Percentiles rank a stretch among this genome's conserved stretches.
These are phyloP conservation scores for Trachelus iudaicus DNA, from an alignment of 2,888 invertebrate species.

Conservation along the genomic window DNA sequence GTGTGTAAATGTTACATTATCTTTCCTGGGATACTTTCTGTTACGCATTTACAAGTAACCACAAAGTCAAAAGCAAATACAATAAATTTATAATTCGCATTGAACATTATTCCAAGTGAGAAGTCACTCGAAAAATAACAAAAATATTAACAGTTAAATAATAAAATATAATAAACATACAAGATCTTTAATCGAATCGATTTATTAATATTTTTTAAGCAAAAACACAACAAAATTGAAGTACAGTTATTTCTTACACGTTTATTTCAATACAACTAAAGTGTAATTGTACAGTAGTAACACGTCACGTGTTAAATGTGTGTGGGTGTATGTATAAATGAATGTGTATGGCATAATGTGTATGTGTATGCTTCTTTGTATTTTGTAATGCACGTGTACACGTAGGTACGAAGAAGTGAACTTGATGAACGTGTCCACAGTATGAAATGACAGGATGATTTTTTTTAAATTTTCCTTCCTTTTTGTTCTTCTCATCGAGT, in stretches of 20 bases:
- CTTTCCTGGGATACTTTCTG: background rate
- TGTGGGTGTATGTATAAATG: constrained; percentile 28
- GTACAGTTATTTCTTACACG: constrained; percentile 61
- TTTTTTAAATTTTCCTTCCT: constrained; percentile 6
- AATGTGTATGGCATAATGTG: constrained; percentile 21
- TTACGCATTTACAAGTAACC: background rate
- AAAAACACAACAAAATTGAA: constrained; percentile 65
- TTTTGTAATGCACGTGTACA: constrained; percentile 32
- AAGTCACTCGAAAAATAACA: background rate
- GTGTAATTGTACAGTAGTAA: constrained; percentile 57
- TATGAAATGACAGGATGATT: constrained; percentile 38
- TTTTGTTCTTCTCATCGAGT: constrained; percentile 8
- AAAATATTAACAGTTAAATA: background rate
- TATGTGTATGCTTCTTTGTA: constrained; percentile 21
- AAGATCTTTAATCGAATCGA: constrained; percentile 13
- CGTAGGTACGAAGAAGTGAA: constrained; percentile 27
- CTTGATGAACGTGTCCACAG: constrained; percentile 27
- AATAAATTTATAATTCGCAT: no score
- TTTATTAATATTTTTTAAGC: constrained; percentile 64
- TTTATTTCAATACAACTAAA: constrained; percentile 59
- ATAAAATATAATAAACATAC: background rate
- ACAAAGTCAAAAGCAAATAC: background rate
- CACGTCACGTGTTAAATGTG: constrained; percentile 48
- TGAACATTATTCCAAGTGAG: background rate
- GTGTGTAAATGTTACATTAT: background rate